phyloP scores from a whole-genome alignment of 2,797 vertebrate species.

The Thamnophis elegans region DNA sequence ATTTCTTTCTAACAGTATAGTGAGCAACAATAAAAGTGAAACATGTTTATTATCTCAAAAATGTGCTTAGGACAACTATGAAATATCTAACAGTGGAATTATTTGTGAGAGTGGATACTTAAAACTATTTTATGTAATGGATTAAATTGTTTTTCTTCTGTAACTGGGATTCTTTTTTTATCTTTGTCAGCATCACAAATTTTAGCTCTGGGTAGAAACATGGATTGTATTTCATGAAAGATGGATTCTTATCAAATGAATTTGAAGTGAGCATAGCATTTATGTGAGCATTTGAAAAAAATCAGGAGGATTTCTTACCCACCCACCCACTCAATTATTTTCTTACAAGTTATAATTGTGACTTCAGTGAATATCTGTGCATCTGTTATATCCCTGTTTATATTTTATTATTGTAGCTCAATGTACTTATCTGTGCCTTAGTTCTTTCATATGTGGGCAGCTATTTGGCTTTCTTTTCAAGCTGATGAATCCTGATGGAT shows the following conservation, averaged over 20 bases:
- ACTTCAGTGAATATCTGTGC: not conserved
- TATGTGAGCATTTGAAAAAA: not conserved
- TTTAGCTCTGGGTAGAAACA: not conserved
- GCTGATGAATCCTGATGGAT: not conserved
- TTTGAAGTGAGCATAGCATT: not conserved
- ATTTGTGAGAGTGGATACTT: not conserved
- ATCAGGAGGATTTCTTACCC: not conserved
- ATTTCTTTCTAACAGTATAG: not conserved
- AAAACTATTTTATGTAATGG: not conserved
- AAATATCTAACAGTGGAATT: not conserved
- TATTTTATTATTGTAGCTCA: not conserved
- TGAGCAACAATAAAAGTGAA: not conserved
- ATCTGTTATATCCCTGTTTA: not conserved
- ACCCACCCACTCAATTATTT: not conserved
- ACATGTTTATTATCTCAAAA: not conserved
- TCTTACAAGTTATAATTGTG: not conserved
- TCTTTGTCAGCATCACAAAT: not conserved
- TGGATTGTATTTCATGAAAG: not conserved
- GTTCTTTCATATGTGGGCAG: not conserved
- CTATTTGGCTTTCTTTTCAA: not conserved
- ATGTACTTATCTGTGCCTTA: not conserved
- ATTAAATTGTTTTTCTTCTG: not conserved
- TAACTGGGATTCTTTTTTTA: not conserved
- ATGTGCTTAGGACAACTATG: not conserved
- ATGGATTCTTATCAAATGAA: not conserved